Conservation (phyloP, 2,797 vertebrate species). For the Alca torda region DNA sequence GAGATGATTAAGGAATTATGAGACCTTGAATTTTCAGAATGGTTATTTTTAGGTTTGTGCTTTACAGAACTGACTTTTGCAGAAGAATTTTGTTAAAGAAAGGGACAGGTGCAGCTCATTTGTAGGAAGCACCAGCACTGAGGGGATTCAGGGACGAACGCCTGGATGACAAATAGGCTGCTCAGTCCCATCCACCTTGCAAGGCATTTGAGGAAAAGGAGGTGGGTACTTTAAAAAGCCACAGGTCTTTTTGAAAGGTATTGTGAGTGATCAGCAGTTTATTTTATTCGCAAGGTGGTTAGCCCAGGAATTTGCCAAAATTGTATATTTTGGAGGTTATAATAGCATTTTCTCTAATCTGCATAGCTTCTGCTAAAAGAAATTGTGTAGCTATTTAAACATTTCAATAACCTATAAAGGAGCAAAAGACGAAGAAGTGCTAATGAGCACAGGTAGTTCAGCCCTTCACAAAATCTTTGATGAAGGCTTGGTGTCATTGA, state of each 20-base stretch:
- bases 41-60: background rate
- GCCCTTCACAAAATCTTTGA: background rate
- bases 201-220: background rate
- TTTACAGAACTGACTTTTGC: background rate
- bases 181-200: background rate
- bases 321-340: background rate
- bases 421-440: background rate
- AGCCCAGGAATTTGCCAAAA: background rate
- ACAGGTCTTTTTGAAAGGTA: background rate
- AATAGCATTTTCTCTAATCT: background rate
- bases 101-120: background rate
- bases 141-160: background rate
- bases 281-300: background rate
- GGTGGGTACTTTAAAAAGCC: background rate
- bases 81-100: background rate
- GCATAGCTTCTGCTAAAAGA: background rate
- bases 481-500: background rate
- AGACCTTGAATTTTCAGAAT: background rate
- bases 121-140: background rate
- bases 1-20: background rate
- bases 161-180: background rate
- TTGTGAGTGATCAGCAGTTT: background rate
- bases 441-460: background rate
- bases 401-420: background rate
- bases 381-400: background rate